Base-by-base conservation (phyloP, 2,888 invertebrate species). In the Aporophyla nigra region DNA sequence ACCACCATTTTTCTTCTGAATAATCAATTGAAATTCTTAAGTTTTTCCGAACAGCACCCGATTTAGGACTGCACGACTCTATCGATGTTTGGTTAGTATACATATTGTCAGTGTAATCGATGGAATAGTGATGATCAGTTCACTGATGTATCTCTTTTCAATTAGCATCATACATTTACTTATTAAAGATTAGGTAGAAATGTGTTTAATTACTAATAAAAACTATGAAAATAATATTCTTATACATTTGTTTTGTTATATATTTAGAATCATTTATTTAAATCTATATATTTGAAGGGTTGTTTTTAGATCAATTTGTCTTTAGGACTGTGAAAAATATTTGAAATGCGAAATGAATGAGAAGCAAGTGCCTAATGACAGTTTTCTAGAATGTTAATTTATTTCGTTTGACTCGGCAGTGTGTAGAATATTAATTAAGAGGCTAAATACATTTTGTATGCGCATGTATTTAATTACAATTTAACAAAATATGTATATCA, bases 191-290 rank as follows among this genome's bases (percentile, higher is more conserved):
- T n/a, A n/a, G n/a, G n/a, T n/a, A n/a, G n/a, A n/a, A n/a, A n/a
- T n/a, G n/a, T n/a, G n/a, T n/a, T n/a, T n/a, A n/a, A n/a, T n/a
- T n/a, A n/a, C n/a, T n/a, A n/a, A n/a, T n/a, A n/a, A n/a, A n/a
- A n/a, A n/a, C n/a, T n/a, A n/a, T n/a, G n/a, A n/a, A n/a, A 16
- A 61, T 79, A 9, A 7, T 78, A 53, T 78, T 51, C 12, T 16
- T 58, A n/a, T 51, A 24, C 0, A 19, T 69, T 46, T n/a, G 2
- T 78, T 51, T 49, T n/a, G n/a, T 21, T 33, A 70, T 79, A 43
- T 49, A 43, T 49, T 54, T 49, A 61, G 9, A 6, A 24, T 19
- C 46, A 40, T 43, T 71, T 16, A 46, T 71, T 40, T 14, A 7
- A 78, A 67, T 27, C 19, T 10, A 24, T 40, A 14, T 14, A 9